phyloP scores from a whole-genome alignment of 2,888 invertebrate genomes.

The Nemapogon koenigi region DNA sequence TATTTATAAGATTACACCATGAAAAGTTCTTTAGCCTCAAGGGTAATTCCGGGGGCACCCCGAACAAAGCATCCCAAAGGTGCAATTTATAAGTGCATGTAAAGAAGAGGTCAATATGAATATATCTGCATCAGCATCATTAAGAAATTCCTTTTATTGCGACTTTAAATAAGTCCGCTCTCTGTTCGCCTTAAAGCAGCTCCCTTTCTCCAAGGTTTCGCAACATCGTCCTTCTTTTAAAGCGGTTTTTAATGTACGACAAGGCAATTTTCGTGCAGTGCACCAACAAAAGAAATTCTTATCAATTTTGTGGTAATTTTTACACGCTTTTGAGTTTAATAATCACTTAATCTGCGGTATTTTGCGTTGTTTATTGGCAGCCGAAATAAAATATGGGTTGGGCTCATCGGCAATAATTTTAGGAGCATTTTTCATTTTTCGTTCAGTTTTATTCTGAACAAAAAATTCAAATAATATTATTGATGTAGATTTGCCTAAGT shows the following conservation, averaged over 20 bases:
- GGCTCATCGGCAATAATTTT: conserved; percentile 30
- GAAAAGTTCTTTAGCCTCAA: no score
- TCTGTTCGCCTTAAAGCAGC: conserved; percentile 46
- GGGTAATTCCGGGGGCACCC: no score
- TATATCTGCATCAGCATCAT: conserved; percentile 57
- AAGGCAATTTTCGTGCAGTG: conserved; percentile 28
- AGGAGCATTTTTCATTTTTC: no score
- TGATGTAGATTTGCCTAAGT: no score
- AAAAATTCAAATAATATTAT: no score
- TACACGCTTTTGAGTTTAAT: conserved; percentile 33
- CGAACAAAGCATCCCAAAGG: no score
- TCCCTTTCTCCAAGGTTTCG: conserved; percentile 59
- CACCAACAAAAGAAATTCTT: conserved; percentile 42
- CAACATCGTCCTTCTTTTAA: conserved; percentile 48
- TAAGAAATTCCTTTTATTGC: conserved; percentile 63
- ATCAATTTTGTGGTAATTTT: conserved; percentile 35
- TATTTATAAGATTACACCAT: no score
- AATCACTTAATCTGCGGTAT: conserved; percentile 42
- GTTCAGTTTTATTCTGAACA: no score
- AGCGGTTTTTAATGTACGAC: conserved; percentile 30
- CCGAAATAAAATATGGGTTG: no score
- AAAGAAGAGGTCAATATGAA: conserved; percentile 51
- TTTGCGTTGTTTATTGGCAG: conserved; percentile 32
- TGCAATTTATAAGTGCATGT: conserved; percentile 57
- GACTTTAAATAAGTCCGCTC: conserved; percentile 56